Percentiles rank a stretch among this genome's conserved stretches.
These are phyloP conservation scores for Chloroclystis v-ata DNA, from an alignment of 2,888 invertebrate species.

Conservation along the genomic window DNA sequence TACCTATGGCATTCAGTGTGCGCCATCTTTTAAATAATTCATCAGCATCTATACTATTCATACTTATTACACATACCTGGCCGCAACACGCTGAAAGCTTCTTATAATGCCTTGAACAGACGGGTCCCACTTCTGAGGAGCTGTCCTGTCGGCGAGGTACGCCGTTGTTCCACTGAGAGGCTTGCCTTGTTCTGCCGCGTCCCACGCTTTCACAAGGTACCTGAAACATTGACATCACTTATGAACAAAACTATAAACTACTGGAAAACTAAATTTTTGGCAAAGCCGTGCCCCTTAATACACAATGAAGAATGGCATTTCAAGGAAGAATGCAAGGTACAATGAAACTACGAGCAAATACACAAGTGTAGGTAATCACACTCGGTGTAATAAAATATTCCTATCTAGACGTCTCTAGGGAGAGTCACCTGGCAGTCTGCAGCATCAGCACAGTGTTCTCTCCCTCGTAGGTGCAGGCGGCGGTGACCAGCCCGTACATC, in stretches of 20 bases:
- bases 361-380: too few species aligned
- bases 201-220: constrained; percentile 88
- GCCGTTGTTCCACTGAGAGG: constrained; percentile 81
- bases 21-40: too few species aligned
- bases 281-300: too few species aligned
- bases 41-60: too few species aligned
- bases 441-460: constrained; percentile 95
- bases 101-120: constrained; percentile 73
- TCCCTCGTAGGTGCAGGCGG: constrained; percentile 96
- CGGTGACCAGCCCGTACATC: constrained; percentile 88
- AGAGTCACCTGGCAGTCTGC: constrained; percentile 86
- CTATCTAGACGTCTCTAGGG: too few species aligned
- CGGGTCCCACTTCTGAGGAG: constrained; percentile 49
- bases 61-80: too few species aligned
- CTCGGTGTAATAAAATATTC: too few species aligned
- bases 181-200: constrained; percentile 78
- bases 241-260: too few species aligned
- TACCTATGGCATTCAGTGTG: not conserved
- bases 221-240: constrained; percentile 42
- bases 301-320: too few species aligned
- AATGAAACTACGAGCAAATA: too few species aligned
- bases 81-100: constrained; percentile 79
- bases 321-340: too few species aligned
- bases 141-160: constrained; percentile 46
- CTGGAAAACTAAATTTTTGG: too few species aligned